Base-by-base conservation (phyloP, 2,113 vertebrate species). In the Scytalopus superciliaris region DNA sequence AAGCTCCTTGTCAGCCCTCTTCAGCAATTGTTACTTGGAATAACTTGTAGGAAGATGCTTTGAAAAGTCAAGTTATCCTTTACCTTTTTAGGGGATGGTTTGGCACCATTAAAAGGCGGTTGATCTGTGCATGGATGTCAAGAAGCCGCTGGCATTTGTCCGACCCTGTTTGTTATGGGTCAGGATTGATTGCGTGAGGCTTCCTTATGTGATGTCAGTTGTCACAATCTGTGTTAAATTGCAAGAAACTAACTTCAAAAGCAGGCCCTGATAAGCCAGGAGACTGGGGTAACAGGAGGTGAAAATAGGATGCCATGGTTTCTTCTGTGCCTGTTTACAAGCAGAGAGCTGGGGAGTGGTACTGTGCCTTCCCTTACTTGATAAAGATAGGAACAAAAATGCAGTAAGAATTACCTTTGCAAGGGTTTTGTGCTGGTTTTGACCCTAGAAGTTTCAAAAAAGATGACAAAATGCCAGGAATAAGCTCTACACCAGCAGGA, bases 341-440 rank as follows among this genome's bases (percentile, higher is more conserved):
- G 80, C 42, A 70, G 68, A 82, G 55, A n/a, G n/a, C 50, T 40
- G 10, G 12, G 66, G 31, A 76, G 28, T 27, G 35, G 9, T 68
- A 33, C 0, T 1, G 24, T 28, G 55, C 13, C 47, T 66, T 59
- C 50, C 56, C 30, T 74, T 79, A 44, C 24, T 82, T 57, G 12
- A n/a, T 87, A 84, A 92, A 90, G 9, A n/a, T 19, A 59, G 62
- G 68, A 93, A 75, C 24, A 66, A 45, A 44, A 93, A 56, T 68
- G 9, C 23, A 6, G 40, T 44, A 17, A 67, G 73, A 64, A 77
- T 94, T 91, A 86, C 87, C 88, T 95, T 64, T 90, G 85, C 92
- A 91, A 73, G 75, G 35, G 40, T 89, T 97, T 97, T 91, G 70
- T 95, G 93, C 93, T 91, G 64, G 17, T 60, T 92, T 95, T 94